Conservation (phyloP, 2,113 vertebrate genomes). For the Cercopithecus mona region DNA sequence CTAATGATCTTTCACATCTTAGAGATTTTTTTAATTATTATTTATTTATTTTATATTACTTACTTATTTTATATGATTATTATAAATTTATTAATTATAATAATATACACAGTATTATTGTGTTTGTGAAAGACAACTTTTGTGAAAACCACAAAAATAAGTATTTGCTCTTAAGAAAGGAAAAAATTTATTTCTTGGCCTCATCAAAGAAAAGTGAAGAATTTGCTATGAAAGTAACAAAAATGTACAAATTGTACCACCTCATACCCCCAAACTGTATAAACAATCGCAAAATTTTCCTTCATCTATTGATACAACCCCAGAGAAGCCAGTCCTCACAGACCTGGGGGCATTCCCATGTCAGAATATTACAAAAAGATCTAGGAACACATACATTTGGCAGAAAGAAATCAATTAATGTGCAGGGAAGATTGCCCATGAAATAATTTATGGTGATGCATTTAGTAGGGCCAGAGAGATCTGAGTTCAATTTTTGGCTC, state of each 20-base stretch:
- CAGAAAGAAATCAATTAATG: not conserved
- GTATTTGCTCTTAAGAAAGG: conserved; percentile 39
- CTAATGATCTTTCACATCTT: not conserved
- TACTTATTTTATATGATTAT: too few relatives aligned
- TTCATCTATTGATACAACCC: conserved; percentile 43
- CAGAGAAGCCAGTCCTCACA: conserved; percentile 44
- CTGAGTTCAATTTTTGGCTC: not conserved
- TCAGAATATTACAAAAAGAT: conserved; percentile 63
- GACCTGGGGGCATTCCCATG: conserved; percentile 17
- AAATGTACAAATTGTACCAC: conserved; percentile 27
- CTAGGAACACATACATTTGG: conserved; percentile 53
- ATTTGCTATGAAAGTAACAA: conserved; percentile 61
- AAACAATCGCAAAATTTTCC: conserved; percentile 58
- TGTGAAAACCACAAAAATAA: conserved; percentile 65
- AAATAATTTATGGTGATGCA: too few relatives aligned
- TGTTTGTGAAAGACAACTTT: conserved; percentile 34
- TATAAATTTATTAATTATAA: too few relatives aligned
- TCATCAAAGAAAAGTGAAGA: conserved; percentile 74
- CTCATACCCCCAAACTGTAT: conserved; percentile 49
- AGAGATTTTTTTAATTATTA: too few relatives aligned
- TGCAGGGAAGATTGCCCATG: too few relatives aligned
- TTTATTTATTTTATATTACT: too few relatives aligned
- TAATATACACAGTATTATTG: not conserved
- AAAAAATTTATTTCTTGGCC: conserved; percentile 35
- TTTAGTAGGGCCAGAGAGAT: not conserved